Percentiles rank a stretch among this genome's conserved stretches.
Conservation (phyloP, 2,797 vertebrate species). For the Crocodylus rhombifer region DNA sequence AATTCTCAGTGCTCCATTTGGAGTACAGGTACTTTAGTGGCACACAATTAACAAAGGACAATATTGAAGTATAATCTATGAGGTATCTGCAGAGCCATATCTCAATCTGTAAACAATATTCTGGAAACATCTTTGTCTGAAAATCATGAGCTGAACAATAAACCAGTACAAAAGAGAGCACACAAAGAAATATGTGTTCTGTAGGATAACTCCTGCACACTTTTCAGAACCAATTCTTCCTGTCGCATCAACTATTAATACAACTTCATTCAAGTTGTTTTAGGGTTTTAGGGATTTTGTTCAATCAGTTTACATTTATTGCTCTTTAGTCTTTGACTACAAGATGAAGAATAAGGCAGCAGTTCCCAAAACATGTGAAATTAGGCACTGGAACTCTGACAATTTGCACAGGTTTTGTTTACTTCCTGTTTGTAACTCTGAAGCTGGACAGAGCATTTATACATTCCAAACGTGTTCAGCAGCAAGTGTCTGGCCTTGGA, state of each 20-base stretch:
- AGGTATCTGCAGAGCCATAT: slow-evolving; percentile 79
- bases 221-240: slow-evolving; percentile 41
- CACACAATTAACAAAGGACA: slow-evolving; percentile 24
- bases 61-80: slow-evolving; percentile 70
- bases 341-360: slow-evolving; percentile 76
- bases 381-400: slow-evolving; percentile 87
- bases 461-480: slow-evolving; percentile 90
- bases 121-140: slow-evolving; percentile 62
- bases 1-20: slow-evolving; percentile 53
- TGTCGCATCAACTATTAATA: slow-evolving; percentile 24
- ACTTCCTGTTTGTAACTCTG: slow-evolving; percentile 89
- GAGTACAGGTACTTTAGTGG: slow-evolving; percentile 48
- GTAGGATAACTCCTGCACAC: slow-evolving; percentile 31
- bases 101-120: slow-evolving; percentile 82
- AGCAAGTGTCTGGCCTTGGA: slow-evolving; percentile 90
- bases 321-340: slow-evolving; percentile 78
- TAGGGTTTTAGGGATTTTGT: slow-evolving; percentile 8
- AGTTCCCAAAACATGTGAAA: slow-evolving; percentile 54
- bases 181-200: neutral
- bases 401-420: slow-evolving; percentile 85
- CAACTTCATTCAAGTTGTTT: slow-evolving; percentile 16
- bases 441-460: slow-evolving; percentile 92
- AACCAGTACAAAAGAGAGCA: neutral
- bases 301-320: slow-evolving; percentile 75
- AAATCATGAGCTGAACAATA: slow-evolving; percentile 51